Percentiles rank a stretch among this genome's conserved stretches.
Conservation (phyloP, 2,113 vertebrate genomes). For the Egretta garzetta region DNA sequence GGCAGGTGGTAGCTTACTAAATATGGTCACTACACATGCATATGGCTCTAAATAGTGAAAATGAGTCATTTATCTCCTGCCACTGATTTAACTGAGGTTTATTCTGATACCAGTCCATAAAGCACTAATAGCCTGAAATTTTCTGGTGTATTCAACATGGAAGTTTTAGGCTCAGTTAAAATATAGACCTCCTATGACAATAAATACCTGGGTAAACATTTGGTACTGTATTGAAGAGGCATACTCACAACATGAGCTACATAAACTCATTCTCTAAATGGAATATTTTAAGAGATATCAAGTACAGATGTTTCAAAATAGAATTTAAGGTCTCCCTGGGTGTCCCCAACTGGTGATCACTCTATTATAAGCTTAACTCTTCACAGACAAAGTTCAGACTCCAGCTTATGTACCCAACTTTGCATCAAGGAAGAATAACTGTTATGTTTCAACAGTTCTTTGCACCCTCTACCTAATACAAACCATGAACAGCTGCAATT, state of each 20-base stretch:
- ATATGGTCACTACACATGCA: background rate
- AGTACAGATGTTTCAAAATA: conserved; percentile 83
- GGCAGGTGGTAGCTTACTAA: background rate
- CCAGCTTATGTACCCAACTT: conserved; percentile 82
- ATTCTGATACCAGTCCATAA: background rate
- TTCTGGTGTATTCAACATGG: background rate
- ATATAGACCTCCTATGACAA: conserved; percentile 47
- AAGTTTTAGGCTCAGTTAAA: conserved; percentile 52
- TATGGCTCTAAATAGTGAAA: background rate
- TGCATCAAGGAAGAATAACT: conserved; percentile 85
- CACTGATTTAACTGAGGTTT: background rate
- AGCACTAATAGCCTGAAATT: background rate
- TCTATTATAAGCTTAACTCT: conserved; percentile 79
- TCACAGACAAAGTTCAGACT: conserved; percentile 82
- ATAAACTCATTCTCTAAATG: conserved; percentile 85
- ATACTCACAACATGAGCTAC: conserved; percentile 81
- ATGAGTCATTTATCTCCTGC: background rate
- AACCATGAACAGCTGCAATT: conserved; percentile 85
- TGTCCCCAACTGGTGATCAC: conserved; percentile 79
- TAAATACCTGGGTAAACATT: conserved; percentile 77
- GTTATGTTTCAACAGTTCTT: conserved; percentile 86
- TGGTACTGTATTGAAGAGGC: conserved; percentile 74
- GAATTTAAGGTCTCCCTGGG: conserved; percentile 83
- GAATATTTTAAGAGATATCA: conserved; percentile 81
- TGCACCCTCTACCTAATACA: conserved; percentile 69